A percentile compares a stretch with the other conserved stretches of the same genome.
Evolutionary conservation across 2,888 invertebrate species (phyloP).

Genomic region (Yponomeuta plumbellus): DNA sequence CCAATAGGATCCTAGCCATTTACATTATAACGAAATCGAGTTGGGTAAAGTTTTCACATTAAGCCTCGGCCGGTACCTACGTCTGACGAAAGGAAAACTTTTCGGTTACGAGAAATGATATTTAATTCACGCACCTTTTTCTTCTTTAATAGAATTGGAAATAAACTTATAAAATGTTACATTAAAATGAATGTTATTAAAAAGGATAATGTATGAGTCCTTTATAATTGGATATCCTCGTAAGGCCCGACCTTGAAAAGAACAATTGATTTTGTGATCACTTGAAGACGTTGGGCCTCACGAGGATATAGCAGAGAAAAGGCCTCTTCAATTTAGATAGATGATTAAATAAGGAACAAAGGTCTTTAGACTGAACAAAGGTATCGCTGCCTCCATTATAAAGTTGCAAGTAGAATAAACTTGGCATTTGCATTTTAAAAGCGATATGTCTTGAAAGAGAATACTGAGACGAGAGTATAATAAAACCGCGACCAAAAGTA

Average conservation of each 20-base stretch:
- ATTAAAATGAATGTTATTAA: neutral
- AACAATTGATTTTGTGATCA: too few relatives aligned
- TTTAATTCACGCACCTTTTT: slow-evolving; percentile 32
- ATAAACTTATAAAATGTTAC: neutral
- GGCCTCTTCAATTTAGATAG: neutral
- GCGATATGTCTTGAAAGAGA: slow-evolving; percentile 8
- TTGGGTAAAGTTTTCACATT: slow-evolving; percentile 55
- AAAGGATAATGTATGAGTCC: too few relatives aligned
- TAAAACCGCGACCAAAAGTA: neutral
- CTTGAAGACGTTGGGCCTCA: too few relatives aligned
- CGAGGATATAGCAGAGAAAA: neutral
- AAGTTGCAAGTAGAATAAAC: neutral
- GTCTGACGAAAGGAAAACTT: slow-evolving; percentile 37
- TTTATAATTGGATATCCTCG: neutral
- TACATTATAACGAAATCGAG: slow-evolving; percentile 52
- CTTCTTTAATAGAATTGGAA: slow-evolving; percentile 25
- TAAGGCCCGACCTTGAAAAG: too few relatives aligned
- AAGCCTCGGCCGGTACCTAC: slow-evolving; percentile 30
- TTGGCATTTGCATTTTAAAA: slow-evolving; percentile 11
- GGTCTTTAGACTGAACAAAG: neutral
- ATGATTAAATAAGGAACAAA: slow-evolving; percentile 2
- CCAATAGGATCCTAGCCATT: slow-evolving; percentile 39
- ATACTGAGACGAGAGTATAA: neutral
- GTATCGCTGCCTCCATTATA: neutral
- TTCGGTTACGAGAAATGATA: slow-evolving; percentile 35